phyloP scores from a whole-genome alignment of 2,113 vertebrate genomes.

The Alaudala cheleensis region DNA sequence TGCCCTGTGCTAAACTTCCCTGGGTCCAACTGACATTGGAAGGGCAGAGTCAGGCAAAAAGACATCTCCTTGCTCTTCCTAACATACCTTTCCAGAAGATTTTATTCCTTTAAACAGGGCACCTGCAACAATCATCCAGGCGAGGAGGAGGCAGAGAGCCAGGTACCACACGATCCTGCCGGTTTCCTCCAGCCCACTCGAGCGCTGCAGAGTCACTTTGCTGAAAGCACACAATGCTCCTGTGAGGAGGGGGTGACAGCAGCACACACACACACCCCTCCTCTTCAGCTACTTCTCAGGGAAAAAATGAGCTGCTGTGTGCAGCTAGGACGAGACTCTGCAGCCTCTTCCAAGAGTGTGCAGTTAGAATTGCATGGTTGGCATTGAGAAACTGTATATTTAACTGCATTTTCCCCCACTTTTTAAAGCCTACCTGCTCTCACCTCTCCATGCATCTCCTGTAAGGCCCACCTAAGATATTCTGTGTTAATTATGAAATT shows the following conservation, averaged over 20 bases:
- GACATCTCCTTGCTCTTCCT: not conserved
- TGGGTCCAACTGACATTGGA: accelerated
- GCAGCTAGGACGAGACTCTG: not conserved
- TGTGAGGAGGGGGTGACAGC: not conserved
- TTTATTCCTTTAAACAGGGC: conserved; percentile 91
- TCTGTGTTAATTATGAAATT: not conserved
- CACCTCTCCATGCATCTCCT: not conserved
- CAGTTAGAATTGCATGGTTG: not conserved
- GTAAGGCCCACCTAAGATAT: not conserved
- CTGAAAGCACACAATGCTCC: conserved; percentile 64
- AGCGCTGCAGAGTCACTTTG: conserved; percentile 82
- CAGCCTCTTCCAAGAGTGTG: not conserved
- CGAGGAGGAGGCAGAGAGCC: conserved; percentile 90
- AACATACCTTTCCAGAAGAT: conserved; percentile 92
- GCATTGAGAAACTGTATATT: not conserved
- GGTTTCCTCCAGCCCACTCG: conserved; percentile 82
- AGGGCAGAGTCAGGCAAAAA: not conserved
- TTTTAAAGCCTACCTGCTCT: not conserved
- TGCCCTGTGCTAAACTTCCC: not conserved
- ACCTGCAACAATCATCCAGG: conserved; percentile 82
- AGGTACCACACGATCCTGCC: conserved; percentile 91
- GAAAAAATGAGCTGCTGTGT: not conserved
- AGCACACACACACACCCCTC: not conserved
- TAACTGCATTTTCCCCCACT: not conserved
- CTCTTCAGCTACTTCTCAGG: not conserved